phyloP scores from a whole-genome alignment of 2,888 invertebrate species.

The Caenorhabditis becei region DNA sequence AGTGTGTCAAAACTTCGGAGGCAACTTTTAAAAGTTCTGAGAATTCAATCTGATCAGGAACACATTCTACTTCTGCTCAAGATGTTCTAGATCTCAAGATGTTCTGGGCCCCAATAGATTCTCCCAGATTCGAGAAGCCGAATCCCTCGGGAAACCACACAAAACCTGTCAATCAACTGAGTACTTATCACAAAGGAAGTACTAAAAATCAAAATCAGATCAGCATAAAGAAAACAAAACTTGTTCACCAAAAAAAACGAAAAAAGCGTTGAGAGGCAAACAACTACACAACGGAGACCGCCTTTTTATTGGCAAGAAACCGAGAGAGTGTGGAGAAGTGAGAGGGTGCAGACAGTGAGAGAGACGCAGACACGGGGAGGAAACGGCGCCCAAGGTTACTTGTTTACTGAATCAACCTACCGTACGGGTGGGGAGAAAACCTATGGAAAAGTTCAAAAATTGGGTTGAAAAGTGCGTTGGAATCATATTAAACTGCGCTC shows the following conservation, averaged over 20 bases:
- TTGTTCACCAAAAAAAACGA: constrained; percentile 6
- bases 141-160: background rate
- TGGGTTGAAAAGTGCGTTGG: too few relatives aligned
- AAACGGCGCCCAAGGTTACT: constrained; percentile 43
- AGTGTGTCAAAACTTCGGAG: too few relatives aligned
- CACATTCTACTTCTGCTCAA: too few relatives aligned
- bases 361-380: constrained; percentile 16
- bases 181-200: background rate
- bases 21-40: too few relatives aligned
- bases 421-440: constrained; percentile 3
- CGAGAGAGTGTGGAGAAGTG: constrained; percentile 15
- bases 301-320: constrained; percentile 23
- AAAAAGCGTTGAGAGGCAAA: constrained; percentile 12
- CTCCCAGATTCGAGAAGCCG: too few relatives aligned
- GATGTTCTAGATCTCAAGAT: too few relatives aligned
- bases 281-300: constrained; percentile 16
- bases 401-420: constrained; percentile 36
- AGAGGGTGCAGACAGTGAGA: constrained; percentile 22
- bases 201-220: constrained; percentile 5
- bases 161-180: too few relatives aligned
- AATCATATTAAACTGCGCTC: background rate
- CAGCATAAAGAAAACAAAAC: constrained; percentile 36
- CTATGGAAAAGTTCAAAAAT: background rate
- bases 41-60: too few relatives aligned
- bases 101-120: too few relatives aligned